phyloP scores from a whole-genome alignment of 2,797 vertebrate species.

The Buphagus erythrorhynchus region DNA sequence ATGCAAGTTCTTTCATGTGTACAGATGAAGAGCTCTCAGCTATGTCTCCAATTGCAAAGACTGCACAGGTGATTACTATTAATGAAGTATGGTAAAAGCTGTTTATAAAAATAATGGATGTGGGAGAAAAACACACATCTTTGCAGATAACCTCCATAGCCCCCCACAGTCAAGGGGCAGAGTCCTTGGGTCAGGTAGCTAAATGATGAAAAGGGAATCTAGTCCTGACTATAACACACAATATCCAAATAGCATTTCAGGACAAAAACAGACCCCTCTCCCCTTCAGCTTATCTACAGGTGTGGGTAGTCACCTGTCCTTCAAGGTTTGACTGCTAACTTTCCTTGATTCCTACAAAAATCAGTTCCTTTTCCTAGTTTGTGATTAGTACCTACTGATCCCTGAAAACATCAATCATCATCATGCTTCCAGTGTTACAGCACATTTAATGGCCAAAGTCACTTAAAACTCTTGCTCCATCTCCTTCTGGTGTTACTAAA shows the following conservation, averaged over 20 bases:
- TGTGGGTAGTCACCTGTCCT: background rate
- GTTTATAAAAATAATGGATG: slow-evolving; percentile 48
- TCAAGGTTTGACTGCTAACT: background rate
- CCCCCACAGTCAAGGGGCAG: background rate
- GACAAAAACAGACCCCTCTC: background rate
- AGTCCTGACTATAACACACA: background rate
- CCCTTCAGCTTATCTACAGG: background rate
- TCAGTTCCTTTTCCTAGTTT: background rate
- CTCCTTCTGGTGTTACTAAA: background rate
- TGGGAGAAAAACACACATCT: background rate
- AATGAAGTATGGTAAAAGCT: slow-evolving; percentile 52
- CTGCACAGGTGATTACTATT: slow-evolving; percentile 36
- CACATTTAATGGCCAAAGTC: background rate
- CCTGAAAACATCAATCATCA: background rate
- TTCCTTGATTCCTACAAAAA: background rate
- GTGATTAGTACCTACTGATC: background rate
- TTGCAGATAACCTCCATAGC: background rate
- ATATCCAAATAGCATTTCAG: background rate
- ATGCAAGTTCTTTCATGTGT: slow-evolving; percentile 70
- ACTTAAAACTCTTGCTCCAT: background rate
- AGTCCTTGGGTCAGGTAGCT: background rate
- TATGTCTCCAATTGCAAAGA: slow-evolving; percentile 34
- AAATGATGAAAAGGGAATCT: background rate
- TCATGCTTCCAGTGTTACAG: rapidly evolving
- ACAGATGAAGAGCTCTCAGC: slow-evolving; percentile 68